A percentile compares a stretch with the other conserved stretches of the same genome.
phyloP scores from a whole-genome alignment of 2,797 vertebrate genomes.

The Oryzias sinensis region DNA sequence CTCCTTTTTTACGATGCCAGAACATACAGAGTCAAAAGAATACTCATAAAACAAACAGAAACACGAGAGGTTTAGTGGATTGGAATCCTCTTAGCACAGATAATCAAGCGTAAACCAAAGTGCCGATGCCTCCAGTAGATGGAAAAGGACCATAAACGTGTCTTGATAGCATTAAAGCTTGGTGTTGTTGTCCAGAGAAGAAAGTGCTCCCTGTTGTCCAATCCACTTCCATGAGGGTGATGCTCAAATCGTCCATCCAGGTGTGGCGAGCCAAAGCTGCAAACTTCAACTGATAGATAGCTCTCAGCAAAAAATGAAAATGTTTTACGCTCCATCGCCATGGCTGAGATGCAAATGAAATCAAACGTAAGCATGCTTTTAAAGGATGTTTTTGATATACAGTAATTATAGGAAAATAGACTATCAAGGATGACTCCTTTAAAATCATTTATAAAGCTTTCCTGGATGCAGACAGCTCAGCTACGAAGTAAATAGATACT shows the following conservation, averaged over 20 bases:
- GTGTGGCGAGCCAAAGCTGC: conserved; percentile 48
- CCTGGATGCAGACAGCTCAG: conserved; percentile 80
- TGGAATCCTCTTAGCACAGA: conserved; percentile 57
- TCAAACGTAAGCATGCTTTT: conserved; percentile 81
- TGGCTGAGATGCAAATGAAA: conserved; percentile 77
- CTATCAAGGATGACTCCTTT: conserved; percentile 79
- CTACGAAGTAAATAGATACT: conserved; percentile 83
- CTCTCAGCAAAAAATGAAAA: conserved; percentile 68
- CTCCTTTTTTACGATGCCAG: conserved; percentile 51
- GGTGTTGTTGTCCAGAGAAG: conserved; percentile 43
- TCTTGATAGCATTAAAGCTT: conserved; percentile 43
- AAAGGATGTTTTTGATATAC: conserved; percentile 81
- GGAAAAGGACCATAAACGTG: neutral
- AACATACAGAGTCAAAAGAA: conserved; percentile 55
- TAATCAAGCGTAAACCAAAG: conserved; percentile 51
- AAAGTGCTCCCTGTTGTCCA: conserved; percentile 53
- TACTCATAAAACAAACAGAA: conserved; percentile 29
- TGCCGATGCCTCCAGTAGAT: conserved; percentile 46
- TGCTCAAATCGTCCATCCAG: conserved; percentile 29
- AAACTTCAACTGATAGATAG: conserved; percentile 57
- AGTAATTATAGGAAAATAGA: conserved; percentile 83
- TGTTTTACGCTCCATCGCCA: conserved; percentile 59
- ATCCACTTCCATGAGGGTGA: conserved; percentile 38
- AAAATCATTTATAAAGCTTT: conserved; percentile 82
- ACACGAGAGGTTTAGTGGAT: conserved; percentile 52